Percentiles rank a stretch among this genome's conserved stretches.
Conservation (phyloP, 2,797 vertebrate species). For the Alauda arvensis region DNA sequence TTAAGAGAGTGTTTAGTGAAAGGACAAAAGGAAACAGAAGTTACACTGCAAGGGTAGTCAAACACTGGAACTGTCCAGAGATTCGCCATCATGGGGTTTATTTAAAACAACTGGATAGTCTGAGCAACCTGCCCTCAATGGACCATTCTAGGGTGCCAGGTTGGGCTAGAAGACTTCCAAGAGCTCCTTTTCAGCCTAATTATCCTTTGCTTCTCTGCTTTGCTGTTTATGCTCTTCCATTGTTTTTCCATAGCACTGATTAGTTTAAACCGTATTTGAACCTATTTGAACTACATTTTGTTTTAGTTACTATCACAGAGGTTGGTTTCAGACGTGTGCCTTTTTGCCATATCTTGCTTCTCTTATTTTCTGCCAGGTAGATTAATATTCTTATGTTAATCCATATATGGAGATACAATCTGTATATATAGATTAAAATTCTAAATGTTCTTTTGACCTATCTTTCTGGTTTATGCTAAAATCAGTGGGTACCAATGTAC, state of each 20-base stretch:
- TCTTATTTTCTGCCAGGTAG: neutral
- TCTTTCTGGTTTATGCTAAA: neutral
- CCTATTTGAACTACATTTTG: neutral
- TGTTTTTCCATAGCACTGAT: neutral
- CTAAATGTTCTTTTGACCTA: neutral
- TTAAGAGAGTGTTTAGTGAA: neutral
- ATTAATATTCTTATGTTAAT: neutral
- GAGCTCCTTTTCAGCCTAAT: neutral
- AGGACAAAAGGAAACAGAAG: neutral
- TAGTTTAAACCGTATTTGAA: neutral
- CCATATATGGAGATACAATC: neutral
- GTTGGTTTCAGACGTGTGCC: neutral
- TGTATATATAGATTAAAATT: neutral
- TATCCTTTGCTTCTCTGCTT: neutral
- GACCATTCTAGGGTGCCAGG: neutral
- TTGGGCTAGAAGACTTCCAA: neutral
- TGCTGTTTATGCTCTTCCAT: neutral
- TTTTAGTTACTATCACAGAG: neutral
- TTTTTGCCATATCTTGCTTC: neutral
- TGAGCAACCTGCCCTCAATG: neutral
- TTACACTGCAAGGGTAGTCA: neutral
- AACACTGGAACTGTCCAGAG: neutral
- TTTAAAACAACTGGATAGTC: neutral
- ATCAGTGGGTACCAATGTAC: rapidly evolving
- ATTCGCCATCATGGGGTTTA: rapidly evolving